Base-by-base conservation (phyloP, 2,888 invertebrate genomes). In the Drosophila lacicola region DNA sequence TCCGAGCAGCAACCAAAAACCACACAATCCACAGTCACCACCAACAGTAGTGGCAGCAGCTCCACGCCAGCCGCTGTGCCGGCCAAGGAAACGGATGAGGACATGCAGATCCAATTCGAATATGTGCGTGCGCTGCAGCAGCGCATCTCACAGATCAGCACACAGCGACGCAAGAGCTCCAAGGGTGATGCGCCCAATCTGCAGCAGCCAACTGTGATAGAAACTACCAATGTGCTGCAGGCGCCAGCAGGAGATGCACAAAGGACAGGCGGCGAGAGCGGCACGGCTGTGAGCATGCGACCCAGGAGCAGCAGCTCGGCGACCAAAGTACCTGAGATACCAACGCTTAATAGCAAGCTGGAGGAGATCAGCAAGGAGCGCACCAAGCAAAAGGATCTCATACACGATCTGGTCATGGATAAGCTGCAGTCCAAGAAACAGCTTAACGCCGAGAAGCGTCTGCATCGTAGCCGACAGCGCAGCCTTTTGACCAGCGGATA, bases 361-460 rank as follows among this genome's bases (percentile, higher is more conserved):
- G 96, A 96, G 90, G 96, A 96, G 92, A 94, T 97, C 37, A 95
- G 95, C 73, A 95, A 96, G 88, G 96, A 97, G 90, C 94, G 97
- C 60, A 96, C 95, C 41, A 96, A 96, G 89, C 97, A 97, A 92
- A 97, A 97, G 74, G 96, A 95, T 90, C 93, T 97, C 29, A 96
- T 97, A 49, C 95, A 97, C 84, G 95, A 97, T 90, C 93, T 97
- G 92, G 96, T 97, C 55, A 95, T 97, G 94, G 96, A 96, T 88
- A 95, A 96, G 91, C 93, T 96, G 82, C 94, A 95, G 80, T 94
- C 95, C 2, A 95, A 95, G 82, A 95, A 95, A 79, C 95, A 95
- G 79, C 93, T 93, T 17, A 94, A 93, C n/a, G 93, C 94, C 3
- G 95, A 94, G 78, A 94, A 94, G 82, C 94, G 94, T 61, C 92